Percentiles rank a stretch among this genome's conserved stretches.
These are phyloP conservation scores for Piscicola geometra DNA, from an alignment of 2,888 invertebrate genomes.

Conservation along the genomic window DNA sequence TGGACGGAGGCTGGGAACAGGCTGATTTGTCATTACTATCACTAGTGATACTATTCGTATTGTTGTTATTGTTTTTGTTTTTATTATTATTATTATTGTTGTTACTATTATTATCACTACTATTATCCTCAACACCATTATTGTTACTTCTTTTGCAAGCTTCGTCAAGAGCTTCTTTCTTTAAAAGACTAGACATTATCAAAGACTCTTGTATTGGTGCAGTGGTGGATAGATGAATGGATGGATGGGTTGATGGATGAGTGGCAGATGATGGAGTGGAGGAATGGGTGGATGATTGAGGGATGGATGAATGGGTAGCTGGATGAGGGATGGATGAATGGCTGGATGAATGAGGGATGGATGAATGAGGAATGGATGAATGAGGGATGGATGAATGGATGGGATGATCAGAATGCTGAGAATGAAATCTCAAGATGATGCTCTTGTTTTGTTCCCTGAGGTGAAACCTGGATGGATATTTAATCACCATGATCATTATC, in stretches of 20 bases:
- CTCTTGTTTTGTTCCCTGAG: conserved; percentile 29
- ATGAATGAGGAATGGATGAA: neutral
- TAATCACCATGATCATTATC: neutral
- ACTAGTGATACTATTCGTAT: neutral
- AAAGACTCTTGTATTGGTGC: neutral
- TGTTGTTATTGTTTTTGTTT: neutral
- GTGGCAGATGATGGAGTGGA: too few relatives aligned
- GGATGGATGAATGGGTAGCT: too few relatives aligned
- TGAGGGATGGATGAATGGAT: neutral
- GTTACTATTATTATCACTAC: neutral
- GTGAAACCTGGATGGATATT: conserved; percentile 13
- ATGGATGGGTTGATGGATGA: too few relatives aligned
- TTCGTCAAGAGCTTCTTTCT: too few relatives aligned
- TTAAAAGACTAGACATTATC: neutral
- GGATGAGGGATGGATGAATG: neutral
- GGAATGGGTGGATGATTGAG: too few relatives aligned
- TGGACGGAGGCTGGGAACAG: too few relatives aligned
- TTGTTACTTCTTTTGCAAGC: neutral
- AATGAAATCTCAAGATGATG: neutral
- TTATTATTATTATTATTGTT: neutral
- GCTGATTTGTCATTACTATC: neutral
- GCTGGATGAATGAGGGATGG: neutral
- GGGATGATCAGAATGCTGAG: neutral
- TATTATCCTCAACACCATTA: neutral
- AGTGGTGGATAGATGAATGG: too few relatives aligned